These are phyloP conservation scores for Phaonia tiefii DNA, from an alignment of 2,888 invertebrate genomes.

Conservation along the genomic window DNA sequence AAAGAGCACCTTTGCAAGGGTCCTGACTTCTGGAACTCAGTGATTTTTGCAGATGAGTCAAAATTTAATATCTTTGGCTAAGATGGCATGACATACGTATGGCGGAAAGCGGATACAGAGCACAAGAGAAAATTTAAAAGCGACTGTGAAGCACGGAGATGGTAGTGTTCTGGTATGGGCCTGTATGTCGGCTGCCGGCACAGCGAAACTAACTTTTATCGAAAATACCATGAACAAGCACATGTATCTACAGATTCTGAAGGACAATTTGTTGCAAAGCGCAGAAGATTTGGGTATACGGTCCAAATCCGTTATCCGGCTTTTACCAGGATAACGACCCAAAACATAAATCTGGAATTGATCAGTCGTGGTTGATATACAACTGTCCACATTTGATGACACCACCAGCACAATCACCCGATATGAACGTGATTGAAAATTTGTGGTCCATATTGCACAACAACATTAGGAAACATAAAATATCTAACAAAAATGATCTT, in stretches of 20 bases:
- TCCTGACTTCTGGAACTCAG: slow-evolving; percentile 47
- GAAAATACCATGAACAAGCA: slow-evolving; percentile 28
- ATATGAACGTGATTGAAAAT: slow-evolving; percentile 49
- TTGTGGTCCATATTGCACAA: slow-evolving; percentile 48
- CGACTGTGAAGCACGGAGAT: slow-evolving; percentile 57
- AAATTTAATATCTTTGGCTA: slow-evolving; percentile 45
- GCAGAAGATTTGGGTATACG: slow-evolving; percentile 17
- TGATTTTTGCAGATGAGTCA: slow-evolving; percentile 47
- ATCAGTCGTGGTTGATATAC: slow-evolving; percentile 54
- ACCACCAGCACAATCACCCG: slow-evolving; percentile 40
- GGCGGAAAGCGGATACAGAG: slow-evolving; percentile 44
- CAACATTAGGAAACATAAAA: slow-evolving; percentile 35
- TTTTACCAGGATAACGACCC: slow-evolving; percentile 32
- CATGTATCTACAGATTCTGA: slow-evolving; percentile 6
- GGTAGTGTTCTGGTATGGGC: slow-evolving; percentile 3
- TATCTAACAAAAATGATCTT: background rate
- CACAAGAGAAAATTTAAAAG: slow-evolving; percentile 19
- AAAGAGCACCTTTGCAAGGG: slow-evolving; percentile 12
- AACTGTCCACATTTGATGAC: slow-evolving; percentile 39
- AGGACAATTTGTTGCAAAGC: slow-evolving; percentile 17
- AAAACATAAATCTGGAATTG: slow-evolving; percentile 49
- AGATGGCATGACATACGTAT: slow-evolving; percentile 33
- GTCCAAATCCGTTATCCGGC: background rate
- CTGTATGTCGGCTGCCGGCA: slow-evolving; percentile 13
- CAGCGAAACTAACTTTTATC: slow-evolving; percentile 16